These are phyloP conservation scores for Aeoliscus strigatus DNA, from an alignment of 2,797 vertebrate genomes.

Conservation along the genomic window DNA sequence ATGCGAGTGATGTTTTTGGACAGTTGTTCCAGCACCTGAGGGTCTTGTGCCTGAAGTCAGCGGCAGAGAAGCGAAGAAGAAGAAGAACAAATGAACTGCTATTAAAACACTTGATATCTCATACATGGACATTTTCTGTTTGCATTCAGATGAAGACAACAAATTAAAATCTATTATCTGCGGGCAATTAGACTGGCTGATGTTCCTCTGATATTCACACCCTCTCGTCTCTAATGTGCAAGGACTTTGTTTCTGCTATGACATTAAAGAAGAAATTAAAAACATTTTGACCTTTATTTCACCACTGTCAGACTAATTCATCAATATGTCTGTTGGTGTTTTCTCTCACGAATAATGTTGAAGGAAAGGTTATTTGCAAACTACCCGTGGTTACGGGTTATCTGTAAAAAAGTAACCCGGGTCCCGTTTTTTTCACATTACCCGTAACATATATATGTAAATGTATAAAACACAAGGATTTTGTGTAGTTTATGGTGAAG, in stretches of 20 bases:
- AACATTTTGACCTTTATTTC: conserved; percentile 25
- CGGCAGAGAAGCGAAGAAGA: conserved; percentile 15
- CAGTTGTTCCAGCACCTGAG: conserved; percentile 99
- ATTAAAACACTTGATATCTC: not conserved
- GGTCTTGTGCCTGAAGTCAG: conserved; percentile 90
- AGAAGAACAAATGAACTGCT: not conserved
- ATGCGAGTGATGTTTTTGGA: conserved; percentile 99
- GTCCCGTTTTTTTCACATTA: no score
- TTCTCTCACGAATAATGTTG: no score
- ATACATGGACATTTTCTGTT: conserved; percentile 12
- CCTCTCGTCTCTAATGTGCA: no score
- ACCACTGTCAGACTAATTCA: conserved; percentile 39
- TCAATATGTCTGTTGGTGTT: conserved; percentile 25
- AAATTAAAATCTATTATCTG: conserved; percentile 37
- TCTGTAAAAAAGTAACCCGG: no score
- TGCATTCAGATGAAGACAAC: conserved; percentile 16
- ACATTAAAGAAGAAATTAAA: conserved; percentile 9
- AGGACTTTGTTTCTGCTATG: not conserved
- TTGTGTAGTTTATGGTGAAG: no score
- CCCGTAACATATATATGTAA: no score
- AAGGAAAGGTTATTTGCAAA: no score
- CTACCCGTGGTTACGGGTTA: no score
- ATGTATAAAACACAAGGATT: no score
- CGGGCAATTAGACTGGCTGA: conserved; percentile 48
- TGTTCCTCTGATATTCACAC: conserved; percentile 31